Conservation (phyloP, 2,113 vertebrate genomes). For the Crotalus tigris region DNA sequence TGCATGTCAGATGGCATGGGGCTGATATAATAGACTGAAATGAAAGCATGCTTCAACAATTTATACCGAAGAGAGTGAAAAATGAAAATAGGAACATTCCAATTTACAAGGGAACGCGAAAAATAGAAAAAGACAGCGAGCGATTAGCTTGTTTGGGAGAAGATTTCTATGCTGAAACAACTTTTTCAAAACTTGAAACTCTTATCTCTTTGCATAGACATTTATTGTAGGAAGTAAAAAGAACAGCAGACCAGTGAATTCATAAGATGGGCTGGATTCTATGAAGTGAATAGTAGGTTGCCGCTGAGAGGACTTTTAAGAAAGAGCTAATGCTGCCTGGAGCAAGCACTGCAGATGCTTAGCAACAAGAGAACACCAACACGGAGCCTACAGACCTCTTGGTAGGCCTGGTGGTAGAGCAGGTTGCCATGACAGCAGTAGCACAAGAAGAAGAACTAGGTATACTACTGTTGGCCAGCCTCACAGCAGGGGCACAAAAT, state of each 20-base stretch:
- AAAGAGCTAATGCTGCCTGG: not conserved
- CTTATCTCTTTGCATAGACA: not conserved
- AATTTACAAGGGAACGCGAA: not conserved
- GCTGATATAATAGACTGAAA: slow-evolving; percentile 35
- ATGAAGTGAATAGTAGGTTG: not conserved
- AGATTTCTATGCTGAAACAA: not conserved
- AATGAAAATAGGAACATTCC: slow-evolving; percentile 26
- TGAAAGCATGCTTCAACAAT: slow-evolving; percentile 7
- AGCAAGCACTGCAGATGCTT: slow-evolving; percentile 6
- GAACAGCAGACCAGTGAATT: not conserved
- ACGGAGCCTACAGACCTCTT: not conserved
- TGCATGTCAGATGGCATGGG: slow-evolving; percentile 11
- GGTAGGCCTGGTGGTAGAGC: slow-evolving; percentile 5
- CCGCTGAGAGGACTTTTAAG: not conserved
- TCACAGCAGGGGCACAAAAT: not conserved
- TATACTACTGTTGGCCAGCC: not conserved
- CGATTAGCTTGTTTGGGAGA: not conserved
- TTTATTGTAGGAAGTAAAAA: not conserved
- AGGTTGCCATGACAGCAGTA: slow-evolving; percentile 2
- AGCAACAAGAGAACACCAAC: not conserved
- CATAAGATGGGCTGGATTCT: not conserved
- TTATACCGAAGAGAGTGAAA: not conserved
- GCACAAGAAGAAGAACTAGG: not conserved
- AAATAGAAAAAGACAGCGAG: not conserved
- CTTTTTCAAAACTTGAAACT: not conserved